Conservation (phyloP, 1,140 invertebrate species). For the Aporrectodea caliginosa region DNA sequence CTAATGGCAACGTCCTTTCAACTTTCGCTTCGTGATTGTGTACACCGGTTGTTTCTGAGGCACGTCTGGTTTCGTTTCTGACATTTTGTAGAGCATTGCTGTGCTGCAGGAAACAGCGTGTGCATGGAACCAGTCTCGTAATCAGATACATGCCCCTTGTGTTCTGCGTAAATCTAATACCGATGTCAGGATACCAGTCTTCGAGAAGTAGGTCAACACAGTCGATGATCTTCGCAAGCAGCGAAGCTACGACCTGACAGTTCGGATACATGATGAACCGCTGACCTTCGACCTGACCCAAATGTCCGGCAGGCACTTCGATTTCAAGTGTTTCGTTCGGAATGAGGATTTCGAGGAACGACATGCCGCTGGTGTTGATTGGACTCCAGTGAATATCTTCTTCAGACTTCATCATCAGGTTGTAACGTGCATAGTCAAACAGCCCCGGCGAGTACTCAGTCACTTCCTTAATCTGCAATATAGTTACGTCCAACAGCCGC, state of each 20-base stretch:
- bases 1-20: too few relatives aligned
- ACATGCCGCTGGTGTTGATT: slow-evolving; percentile 70
- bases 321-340: slow-evolving; percentile 70
- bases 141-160: slow-evolving; percentile 92
- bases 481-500: neutral
- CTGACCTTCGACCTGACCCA: neutral
- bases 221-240: slow-evolving; percentile 85
- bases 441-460: neutral
- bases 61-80: too few relatives aligned
- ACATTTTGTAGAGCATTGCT: too few relatives aligned
- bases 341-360: slow-evolving; percentile 83
- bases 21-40: too few relatives aligned
- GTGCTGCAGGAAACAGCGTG: slow-evolving; percentile 66
- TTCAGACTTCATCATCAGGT: slow-evolving; percentile 14
- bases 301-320: slow-evolving; percentile 52
- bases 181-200: slow-evolving; percentile 95
- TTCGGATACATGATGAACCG: slow-evolving; percentile 44
- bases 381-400: slow-evolving; percentile 40
- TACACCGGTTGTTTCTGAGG: too few relatives aligned
- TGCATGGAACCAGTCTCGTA: slow-evolving; percentile 89
- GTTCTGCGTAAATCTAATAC: slow-evolving; percentile 94
- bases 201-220: slow-evolving; percentile 94
- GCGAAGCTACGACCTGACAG: slow-evolving; percentile 63
- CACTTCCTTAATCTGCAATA: slow-evolving; percentile 16
- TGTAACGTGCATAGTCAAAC: slow-evolving; percentile 6